Conservation (phyloP, 2,113 vertebrate genomes). For the Rafetus swinhoei region DNA sequence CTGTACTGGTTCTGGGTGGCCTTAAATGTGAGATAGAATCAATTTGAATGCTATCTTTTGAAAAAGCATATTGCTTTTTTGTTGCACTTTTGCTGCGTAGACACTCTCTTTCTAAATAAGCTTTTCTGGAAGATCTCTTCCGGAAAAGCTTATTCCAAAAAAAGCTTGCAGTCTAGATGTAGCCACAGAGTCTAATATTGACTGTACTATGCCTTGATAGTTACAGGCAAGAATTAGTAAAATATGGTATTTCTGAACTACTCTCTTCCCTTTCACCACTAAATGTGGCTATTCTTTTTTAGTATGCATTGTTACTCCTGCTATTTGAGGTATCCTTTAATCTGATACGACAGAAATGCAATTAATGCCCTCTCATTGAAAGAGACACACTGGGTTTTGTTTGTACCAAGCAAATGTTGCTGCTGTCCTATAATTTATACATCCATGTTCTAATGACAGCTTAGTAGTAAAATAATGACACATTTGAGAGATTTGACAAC, state of each 20-base stretch:
- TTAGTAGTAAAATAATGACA: not conserved
- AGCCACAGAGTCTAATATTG: not conserved
- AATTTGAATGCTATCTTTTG: no score
- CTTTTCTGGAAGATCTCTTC: no score
- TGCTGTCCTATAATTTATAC: not conserved
- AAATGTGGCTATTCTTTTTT: not conserved
- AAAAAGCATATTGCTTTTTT: no score
- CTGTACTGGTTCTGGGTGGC: no score
- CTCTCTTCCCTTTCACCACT: not conserved
- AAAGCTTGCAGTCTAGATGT: no score
- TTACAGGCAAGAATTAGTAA: not conserved
- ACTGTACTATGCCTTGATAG: not conserved
- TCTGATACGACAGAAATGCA: not conserved
- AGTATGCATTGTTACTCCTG: not conserved
- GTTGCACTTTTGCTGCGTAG: no score
- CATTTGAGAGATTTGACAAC: slow-evolving; percentile 2
- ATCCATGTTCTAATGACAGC: slow-evolving; percentile 3
- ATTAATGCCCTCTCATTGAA: not conserved
- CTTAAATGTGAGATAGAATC: no score
- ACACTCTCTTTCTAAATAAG: no score
- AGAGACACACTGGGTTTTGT: not conserved
- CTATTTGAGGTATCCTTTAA: not conserved
- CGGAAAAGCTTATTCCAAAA: no score
- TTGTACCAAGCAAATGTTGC: not conserved
- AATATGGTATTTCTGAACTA: not conserved